A percentile compares a stretch with the other conserved stretches of the same genome.
These are phyloP conservation scores for Prorops nasuta DNA, from an alignment of 1,140 invertebrate genomes.

Conservation along the genomic window DNA sequence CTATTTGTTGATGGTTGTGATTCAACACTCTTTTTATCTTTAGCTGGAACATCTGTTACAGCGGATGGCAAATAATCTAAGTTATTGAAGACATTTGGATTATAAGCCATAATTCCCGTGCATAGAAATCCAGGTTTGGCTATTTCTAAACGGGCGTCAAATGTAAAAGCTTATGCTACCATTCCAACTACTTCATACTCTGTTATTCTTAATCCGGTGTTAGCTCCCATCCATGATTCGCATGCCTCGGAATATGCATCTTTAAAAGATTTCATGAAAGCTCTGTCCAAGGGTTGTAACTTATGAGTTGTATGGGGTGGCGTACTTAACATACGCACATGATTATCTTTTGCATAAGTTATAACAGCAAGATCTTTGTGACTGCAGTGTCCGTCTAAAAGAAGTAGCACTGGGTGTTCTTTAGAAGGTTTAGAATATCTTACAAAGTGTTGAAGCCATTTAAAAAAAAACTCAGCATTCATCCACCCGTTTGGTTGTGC, in stretches of 20 bases:
- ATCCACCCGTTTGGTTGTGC: conserved; percentile 28
- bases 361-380: conserved; percentile 25
- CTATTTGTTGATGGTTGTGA: neutral
- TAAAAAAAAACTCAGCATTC: conserved; percentile 18
- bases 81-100: conserved; percentile 41
- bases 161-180: conserved; percentile 37
- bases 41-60: conserved; percentile 1
- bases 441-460: conserved; percentile 23
- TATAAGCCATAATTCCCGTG: conserved; percentile 40
- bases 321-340: conserved; percentile 33
- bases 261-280: conserved; percentile 41
- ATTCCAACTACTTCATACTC: conserved; percentile 29
- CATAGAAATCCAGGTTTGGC: conserved; percentile 37
- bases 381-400: conserved; percentile 32
- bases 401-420: conserved; percentile 28
- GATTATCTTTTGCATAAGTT: conserved; percentile 29
- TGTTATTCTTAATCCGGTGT: conserved; percentile 30
- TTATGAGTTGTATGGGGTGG: conserved; percentile 28
- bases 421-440: conserved; percentile 17
- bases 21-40: neutral
- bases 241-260: conserved; percentile 29
- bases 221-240: conserved; percentile 26
- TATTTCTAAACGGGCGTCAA: conserved; percentile 39
- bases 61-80: conserved; percentile 18
- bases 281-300: conserved; percentile 41